Percentiles rank a stretch among this genome's conserved stretches.
phyloP scores from a whole-genome alignment of 2,113 vertebrate genomes.

The Alethe castanea region DNA sequence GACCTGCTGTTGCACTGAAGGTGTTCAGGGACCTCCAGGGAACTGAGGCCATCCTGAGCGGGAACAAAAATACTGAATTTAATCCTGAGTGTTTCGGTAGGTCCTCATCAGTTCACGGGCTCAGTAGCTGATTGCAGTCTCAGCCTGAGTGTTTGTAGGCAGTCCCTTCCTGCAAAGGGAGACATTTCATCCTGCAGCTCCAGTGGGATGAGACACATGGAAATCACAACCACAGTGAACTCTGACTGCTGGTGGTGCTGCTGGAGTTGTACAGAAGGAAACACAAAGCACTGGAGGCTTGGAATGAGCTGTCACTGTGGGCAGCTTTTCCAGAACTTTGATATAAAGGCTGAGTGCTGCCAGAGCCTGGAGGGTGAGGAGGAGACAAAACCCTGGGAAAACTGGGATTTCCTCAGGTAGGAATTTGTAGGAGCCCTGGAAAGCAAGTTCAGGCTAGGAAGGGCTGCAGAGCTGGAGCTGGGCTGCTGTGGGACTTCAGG shows the following conservation, averaged over 20 bases:
- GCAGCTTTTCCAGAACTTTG: background rate
- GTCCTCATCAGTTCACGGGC: accelerated
- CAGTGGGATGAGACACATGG: background rate
- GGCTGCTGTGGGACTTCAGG: accelerated
- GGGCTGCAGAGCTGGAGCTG: no score
- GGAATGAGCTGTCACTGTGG: background rate
- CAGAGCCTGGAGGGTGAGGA: background rate
- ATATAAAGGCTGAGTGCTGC: background rate
- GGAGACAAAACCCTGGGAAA: background rate
- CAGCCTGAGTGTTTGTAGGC: background rate
- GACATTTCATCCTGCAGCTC: background rate
- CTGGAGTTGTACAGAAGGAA: background rate
- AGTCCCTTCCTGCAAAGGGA: background rate
- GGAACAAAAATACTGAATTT: background rate
- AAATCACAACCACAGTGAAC: background rate
- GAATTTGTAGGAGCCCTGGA: background rate
- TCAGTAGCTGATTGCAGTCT: accelerated
- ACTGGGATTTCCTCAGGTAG: background rate
- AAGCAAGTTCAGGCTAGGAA: accelerated
- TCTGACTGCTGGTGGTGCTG: background rate
- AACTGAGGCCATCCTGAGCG: background rate
- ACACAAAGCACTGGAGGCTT: background rate
- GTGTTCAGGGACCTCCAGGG: background rate
- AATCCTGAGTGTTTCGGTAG: background rate
- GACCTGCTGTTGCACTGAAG: accelerated